Evolutionary conservation across 1,140 invertebrate genomes (phyloP), one percentile per base, ranked within the genome.

Genomic region (Planococcus citri): DNA sequence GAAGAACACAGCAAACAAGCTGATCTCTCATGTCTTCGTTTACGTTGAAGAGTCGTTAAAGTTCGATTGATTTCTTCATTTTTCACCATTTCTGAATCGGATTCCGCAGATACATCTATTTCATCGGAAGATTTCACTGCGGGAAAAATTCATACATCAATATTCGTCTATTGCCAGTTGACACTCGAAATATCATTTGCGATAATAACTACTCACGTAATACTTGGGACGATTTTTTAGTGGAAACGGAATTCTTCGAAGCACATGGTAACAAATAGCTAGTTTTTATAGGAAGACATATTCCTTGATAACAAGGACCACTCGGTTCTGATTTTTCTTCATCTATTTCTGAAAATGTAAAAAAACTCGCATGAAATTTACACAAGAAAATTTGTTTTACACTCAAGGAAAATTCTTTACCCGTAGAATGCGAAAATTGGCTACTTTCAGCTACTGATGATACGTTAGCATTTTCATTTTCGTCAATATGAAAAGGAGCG

Each of bases 211-310:
- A 64, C 60, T 64, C 24, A 64, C 60, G 10, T 20, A 64, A 17
- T 6, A 51, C 20, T 12, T 22, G 20, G 2, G 60, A 64, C 3
- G 60, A 25, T 25, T 64, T 64, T 25, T 24, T 27, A 2, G 22
- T 27, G 3, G 17, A 25, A 64, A 17, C 22, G 22, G 61, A 20
- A 70, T 69, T 69, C 70, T 70, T 51, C 21, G 17, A 27, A 25
- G 9, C 1, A 10, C 10, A 12, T 4, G 88, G 87, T 77, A 92
- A 91, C 69, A 93, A 80, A 51, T 84, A 82, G 4, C 80, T 77
- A 1, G 91, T 78, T 74, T 84, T 83, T 70, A 82, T 80, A 1
- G 91, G 91, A 74, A 93, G 78, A 78, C 87, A 86, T 41, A 95
- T 87, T 25, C 92, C 91, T 80, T 90, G 84, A 75, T 90, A 91